Percentiles rank a stretch among this genome's conserved stretches.
Evolutionary conservation across 2,888 invertebrate species (phyloP).

Genomic region (Sepioteuthis lessoniana): DNA sequence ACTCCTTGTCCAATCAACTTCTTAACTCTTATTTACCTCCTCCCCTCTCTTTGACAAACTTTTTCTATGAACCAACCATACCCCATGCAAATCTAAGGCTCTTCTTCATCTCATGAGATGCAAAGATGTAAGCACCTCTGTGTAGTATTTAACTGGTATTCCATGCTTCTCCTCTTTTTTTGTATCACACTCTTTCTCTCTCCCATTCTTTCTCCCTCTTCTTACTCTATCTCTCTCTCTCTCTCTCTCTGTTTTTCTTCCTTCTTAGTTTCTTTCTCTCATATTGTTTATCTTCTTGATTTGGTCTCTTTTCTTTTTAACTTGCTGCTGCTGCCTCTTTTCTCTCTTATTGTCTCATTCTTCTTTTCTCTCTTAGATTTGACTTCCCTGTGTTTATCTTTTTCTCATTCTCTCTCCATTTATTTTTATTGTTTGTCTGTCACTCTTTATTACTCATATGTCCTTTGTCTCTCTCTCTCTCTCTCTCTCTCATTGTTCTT

Average conservation of each 20-base stretch:
- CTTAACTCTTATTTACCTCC: background rate
- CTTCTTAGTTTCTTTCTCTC: no score
- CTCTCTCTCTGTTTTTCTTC: no score
- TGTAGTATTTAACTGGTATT: background rate
- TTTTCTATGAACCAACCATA: background rate
- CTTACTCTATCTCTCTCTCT: background rate
- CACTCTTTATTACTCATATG: background rate
- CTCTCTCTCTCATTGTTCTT: background rate
- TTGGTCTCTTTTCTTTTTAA: background rate
- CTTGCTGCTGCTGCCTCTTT: background rate
- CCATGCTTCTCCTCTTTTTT: background rate
- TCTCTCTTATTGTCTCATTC: background rate
- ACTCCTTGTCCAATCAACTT: conserved; percentile 37
- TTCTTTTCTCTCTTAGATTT: no score
- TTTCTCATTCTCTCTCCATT: background rate
- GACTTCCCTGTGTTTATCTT: background rate
- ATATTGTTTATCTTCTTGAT: background rate
- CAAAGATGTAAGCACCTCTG: background rate
- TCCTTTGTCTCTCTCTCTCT: background rate
- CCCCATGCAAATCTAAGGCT: background rate
- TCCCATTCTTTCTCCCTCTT: background rate
- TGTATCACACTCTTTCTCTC: background rate
- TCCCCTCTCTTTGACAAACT: background rate
- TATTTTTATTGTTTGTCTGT: background rate
- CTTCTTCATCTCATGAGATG: background rate